Evolutionary conservation across 2,797 vertebrate genomes (phyloP).

Genomic region (Malurus leucopterus): DNA sequence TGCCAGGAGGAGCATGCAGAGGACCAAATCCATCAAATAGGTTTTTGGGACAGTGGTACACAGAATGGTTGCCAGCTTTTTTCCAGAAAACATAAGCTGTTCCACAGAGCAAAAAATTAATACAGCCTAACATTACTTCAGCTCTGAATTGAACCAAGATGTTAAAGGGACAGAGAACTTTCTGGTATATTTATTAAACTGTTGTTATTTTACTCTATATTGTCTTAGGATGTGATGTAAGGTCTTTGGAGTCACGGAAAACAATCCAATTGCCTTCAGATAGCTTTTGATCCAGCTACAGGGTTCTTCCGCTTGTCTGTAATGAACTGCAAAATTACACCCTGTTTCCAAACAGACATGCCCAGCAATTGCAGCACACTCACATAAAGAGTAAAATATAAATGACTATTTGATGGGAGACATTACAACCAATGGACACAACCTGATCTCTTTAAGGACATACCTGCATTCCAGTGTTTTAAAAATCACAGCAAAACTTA

Average conservation of each 20-base stretch:
- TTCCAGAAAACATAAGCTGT: conserved; percentile 50
- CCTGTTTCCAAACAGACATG: not conserved
- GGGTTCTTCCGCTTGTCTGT: not conserved
- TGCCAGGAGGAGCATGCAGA: not conserved
- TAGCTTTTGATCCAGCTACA: not conserved
- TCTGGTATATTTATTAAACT: not conserved
- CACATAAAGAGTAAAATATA: not conserved
- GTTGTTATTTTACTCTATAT: not conserved
- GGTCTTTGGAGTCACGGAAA: not conserved
- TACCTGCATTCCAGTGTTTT: not conserved
- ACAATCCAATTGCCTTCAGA: not conserved
- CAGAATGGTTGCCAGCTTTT: conserved; percentile 23
- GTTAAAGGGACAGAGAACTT: conserved; percentile 30
- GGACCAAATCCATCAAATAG: conserved; percentile 43
- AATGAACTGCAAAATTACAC: not conserved
- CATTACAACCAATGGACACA: not conserved
- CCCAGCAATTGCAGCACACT: not conserved
- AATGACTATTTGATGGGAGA: not conserved
- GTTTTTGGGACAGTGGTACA: conserved; percentile 54
- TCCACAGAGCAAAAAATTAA: conserved; percentile 47
- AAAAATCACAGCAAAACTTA: not conserved
- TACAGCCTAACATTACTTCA: conserved; percentile 44
- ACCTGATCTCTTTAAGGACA: not conserved
- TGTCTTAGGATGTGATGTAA: not conserved
- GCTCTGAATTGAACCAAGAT: conserved; percentile 16